phyloP scores from a whole-genome alignment of 2,888 invertebrate species.

The Pogonocherus hispidulus region DNA sequence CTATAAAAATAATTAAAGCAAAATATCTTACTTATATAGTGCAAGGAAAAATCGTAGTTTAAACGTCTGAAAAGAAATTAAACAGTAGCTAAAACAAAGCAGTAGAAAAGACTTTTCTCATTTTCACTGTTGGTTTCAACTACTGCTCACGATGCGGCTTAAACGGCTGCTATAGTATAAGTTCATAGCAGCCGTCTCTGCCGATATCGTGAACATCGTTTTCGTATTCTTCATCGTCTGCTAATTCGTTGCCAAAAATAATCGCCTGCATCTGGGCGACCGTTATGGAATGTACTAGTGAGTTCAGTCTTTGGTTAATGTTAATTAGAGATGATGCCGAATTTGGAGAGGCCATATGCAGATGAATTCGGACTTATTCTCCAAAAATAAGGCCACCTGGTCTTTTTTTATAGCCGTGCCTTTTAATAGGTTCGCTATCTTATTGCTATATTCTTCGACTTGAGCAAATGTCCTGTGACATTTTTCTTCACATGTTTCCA shows the following conservation, averaged over 20 bases:
- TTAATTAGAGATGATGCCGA: slow-evolving; percentile 91
- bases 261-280: slow-evolving; percentile 88
- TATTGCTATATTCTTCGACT: slow-evolving; percentile 90
- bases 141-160: too few species aligned
- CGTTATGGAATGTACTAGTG: slow-evolving; percentile 91
- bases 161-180: too few species aligned
- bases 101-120: too few species aligned
- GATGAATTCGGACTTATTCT: slow-evolving; percentile 93
- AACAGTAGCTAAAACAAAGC: too few species aligned
- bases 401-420: slow-evolving; percentile 90
- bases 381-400: slow-evolving; percentile 89
- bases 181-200: too few species aligned
- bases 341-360: slow-evolving; percentile 91
- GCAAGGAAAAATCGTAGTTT: too few species aligned
- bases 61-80: too few species aligned
- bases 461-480: slow-evolving; percentile 62
- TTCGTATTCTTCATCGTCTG: slow-evolving; percentile 72
- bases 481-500: slow-evolving; percentile 76
- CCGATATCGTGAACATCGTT: too few species aligned
- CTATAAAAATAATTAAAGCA: too few species aligned
- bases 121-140: too few species aligned
- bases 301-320: slow-evolving; percentile 87
- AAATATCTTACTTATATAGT: too few species aligned
- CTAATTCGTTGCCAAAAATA: slow-evolving; percentile 82
- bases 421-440: slow-evolving; percentile 85